phyloP scores from a whole-genome alignment of 2,888 invertebrate species.

The Phalangium opilio region DNA sequence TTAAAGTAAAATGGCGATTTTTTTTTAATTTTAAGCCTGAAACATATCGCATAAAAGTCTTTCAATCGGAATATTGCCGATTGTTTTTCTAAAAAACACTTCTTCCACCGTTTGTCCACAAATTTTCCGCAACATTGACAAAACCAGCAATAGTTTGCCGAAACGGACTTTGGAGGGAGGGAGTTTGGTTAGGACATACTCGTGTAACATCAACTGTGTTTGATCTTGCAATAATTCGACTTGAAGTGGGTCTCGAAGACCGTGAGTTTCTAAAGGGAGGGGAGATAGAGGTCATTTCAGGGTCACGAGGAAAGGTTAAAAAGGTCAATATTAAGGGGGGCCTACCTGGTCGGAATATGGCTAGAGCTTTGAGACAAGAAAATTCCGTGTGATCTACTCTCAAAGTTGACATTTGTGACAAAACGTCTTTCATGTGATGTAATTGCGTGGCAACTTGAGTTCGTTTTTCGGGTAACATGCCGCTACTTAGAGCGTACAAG shows the following conservation, averaged over 20 bases:
- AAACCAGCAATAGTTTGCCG: slow-evolving; percentile 53
- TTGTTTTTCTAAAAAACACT: slow-evolving; percentile 60
- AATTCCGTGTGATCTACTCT: slow-evolving; percentile 66
- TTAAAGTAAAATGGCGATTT: background rate
- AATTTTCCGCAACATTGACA: slow-evolving; percentile 46
- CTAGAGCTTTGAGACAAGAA: slow-evolving; percentile 65
- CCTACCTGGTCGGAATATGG: slow-evolving; percentile 64
- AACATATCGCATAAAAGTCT: slow-evolving; percentile 51
- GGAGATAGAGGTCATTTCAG: background rate
- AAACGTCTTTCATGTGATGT: slow-evolving; percentile 41
- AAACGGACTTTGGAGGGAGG: slow-evolving; percentile 39
- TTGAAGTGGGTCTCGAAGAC: slow-evolving; percentile 42
- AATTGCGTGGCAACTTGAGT: slow-evolving; percentile 17
- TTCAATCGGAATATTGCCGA: slow-evolving; percentile 56
- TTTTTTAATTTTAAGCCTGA: slow-evolving; percentile 26
- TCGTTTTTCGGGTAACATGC: slow-evolving; percentile 11
- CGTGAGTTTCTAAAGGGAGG: slow-evolving; percentile 40
- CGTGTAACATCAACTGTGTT: slow-evolving; percentile 57
- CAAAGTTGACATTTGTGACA: slow-evolving; percentile 47
- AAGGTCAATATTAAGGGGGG: too few relatives aligned
- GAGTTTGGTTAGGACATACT: slow-evolving; percentile 30
- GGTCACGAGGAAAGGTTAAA: background rate
- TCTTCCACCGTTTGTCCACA: slow-evolving; percentile 44
- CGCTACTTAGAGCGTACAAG: slow-evolving; percentile 9
- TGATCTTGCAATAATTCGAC: slow-evolving; percentile 56